Percentiles rank a stretch among this genome's conserved stretches.
Conservation (phyloP, 2,113 vertebrate genomes). For the Thunnus thynnus region DNA sequence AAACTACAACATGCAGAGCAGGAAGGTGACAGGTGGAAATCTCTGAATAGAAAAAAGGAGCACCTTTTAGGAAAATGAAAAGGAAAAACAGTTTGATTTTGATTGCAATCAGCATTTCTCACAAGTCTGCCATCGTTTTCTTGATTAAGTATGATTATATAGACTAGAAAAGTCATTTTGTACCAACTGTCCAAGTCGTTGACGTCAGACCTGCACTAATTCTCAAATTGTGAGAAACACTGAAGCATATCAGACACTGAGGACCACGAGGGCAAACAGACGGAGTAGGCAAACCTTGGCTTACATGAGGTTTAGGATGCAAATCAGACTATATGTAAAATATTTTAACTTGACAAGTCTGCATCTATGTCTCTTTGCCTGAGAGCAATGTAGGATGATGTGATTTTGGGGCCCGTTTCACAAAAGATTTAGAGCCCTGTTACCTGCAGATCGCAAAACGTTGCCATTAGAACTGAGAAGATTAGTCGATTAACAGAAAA, state of each 20-base stretch:
- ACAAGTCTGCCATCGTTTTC: neutral
- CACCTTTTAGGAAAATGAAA: slow-evolving; percentile 7
- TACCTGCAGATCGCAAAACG: too few relatives aligned
- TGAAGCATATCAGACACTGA: slow-evolving; percentile 12
- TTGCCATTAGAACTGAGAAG: too few relatives aligned
- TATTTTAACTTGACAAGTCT: slow-evolving; percentile 1
- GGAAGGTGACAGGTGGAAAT: slow-evolving; percentile 24
- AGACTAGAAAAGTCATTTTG: neutral
- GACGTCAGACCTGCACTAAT: neutral
- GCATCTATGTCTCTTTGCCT: neutral
- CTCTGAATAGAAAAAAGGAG: slow-evolving; percentile 13
- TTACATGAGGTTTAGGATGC: slow-evolving; percentile 2
- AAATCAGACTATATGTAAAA: neutral
- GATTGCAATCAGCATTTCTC: slow-evolving; percentile 29
- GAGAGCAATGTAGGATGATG: neutral
- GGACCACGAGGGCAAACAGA: slow-evolving; percentile 67
- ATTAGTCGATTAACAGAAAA: neutral
- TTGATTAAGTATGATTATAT: neutral
- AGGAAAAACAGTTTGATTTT: slow-evolving; percentile 2
- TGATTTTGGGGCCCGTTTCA: neutral
- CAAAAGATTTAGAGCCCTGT: too few relatives aligned
- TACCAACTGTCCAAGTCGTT: neutral
- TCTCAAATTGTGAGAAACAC: slow-evolving; percentile 9
- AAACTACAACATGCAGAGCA: slow-evolving; percentile 4
- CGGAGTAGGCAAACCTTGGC: slow-evolving; percentile 40